Evolutionary conservation across 1,140 invertebrate species (phyloP), one percentile per base, ranked within the genome.

Genomic region (Bombus impatiens): DNA sequence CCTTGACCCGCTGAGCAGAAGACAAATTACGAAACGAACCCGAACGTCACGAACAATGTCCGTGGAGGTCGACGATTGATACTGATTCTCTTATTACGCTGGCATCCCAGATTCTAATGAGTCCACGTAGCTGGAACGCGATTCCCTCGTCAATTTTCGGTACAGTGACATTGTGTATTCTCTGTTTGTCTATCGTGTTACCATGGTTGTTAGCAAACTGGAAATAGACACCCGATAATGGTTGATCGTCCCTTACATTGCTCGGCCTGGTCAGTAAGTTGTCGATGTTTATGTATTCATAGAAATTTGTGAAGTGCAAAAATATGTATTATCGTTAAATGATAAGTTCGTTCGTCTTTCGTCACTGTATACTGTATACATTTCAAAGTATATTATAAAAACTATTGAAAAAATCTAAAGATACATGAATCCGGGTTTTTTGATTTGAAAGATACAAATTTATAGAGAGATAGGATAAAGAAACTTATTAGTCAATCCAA

Each of bases 1-100:
- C 59, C 86, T 84, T 78, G 82, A 88, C 67, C 65, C 67, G n/a
- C 28, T 28, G 3, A 13, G n/a, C 70, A 71, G 68, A 76, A 88
- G 82, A 88, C 71, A 88, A 88, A 88, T 76, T 72, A 37, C 82
- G 37, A 62, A 88, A 62, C 67, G 82, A 89, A 81, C 70, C 12
- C 70, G 47, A 53, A 53, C 32, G 53, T 44, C 59, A 71, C 32
- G 67, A 85, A 78, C 87, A 77, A 88, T 85, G 67, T 47, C 28
- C 35, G 32, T 5, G 13, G 35, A 9, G 44, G 25, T 80, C 87
- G 77, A 81, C 77, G 70, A 42, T 80, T 78, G 77, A 81, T 77
- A 65, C 65, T 37, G 78, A 88, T 85, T 53, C 83, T 53, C 35
- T 32, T 44, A 62, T 85, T 79, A 79, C 47, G 9, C 53, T 5